phyloP scores from a whole-genome alignment of 2,888 invertebrate species.

The Timandra comae region DNA sequence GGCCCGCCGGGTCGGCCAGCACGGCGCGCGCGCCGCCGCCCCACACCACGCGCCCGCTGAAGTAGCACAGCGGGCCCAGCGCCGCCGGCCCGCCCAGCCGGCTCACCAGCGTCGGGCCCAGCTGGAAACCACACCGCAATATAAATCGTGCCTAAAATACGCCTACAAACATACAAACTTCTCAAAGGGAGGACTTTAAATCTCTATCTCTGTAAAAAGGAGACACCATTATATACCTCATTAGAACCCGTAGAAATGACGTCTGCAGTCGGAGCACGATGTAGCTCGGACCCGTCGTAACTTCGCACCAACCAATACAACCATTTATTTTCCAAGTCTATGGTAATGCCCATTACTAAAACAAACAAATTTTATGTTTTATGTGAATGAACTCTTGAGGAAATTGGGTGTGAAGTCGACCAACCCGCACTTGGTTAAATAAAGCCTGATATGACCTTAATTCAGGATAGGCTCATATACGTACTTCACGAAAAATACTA shows the following conservation, averaged over 20 bases:
- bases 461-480: too few species aligned
- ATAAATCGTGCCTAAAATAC: neutral
- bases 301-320: constrained; percentile 91
- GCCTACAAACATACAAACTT: constrained; percentile 1
- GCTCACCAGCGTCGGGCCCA: constrained; percentile 40
- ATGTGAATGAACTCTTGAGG: too few species aligned
- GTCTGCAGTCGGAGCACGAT: constrained; percentile 82
- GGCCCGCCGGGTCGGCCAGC: constrained; percentile 84
- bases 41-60: constrained; percentile 90
- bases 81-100: constrained; percentile 65
- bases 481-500: too few species aligned
- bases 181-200: too few species aligned
- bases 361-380: too few species aligned
- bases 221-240: constrained; percentile 37
- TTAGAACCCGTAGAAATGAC: constrained; percentile 56
- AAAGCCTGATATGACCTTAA: too few species aligned
- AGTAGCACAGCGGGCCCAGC: constrained; percentile 86
- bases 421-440: too few species aligned
- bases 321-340: constrained; percentile 85
- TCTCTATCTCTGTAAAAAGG: too few species aligned
- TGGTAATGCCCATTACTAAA: constrained; percentile 87
- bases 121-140: neutral
- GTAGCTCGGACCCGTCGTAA: constrained; percentile 85
- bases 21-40: constrained; percentile 83
- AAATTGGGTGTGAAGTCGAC: too few species aligned